Base-by-base conservation (phyloP, 2,888 invertebrate species). In the Desoria tigrina region DNA sequence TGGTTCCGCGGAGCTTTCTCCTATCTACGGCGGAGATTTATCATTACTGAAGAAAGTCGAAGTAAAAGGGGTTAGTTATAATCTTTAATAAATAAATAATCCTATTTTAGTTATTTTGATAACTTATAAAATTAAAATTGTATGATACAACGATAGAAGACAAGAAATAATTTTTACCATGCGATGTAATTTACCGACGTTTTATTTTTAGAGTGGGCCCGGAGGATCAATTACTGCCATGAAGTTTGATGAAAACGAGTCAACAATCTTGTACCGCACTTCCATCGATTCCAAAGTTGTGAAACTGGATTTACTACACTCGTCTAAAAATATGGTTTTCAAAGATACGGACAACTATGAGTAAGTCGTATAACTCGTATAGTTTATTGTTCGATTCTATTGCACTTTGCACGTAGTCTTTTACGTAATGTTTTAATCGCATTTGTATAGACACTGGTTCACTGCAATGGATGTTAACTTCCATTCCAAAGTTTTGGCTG, bases 381-480 rank as follows among this genome's bases (percentile, higher is more conserved):
- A n/a, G 51, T 18, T 24, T 26, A 23, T 51, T 14, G 24, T 21
- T 18, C 18, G 23, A 51, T 53, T 6, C 9, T 16, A 49, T 7
- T 23, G 11, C 24, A 23, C 26, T 58, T 14, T 23, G 23, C 14
- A 16, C 14, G 18, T 42, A 23, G 23, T 42, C 14, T 21, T 42
- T 58, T 16, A 7, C 14, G 27, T 58, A n/a, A n/a, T n/a, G 18
- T 27, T 55, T 27, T 27, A 55, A 55, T n/a, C 21, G 23, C 18
- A 14, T 39, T 26, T 57, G 4, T 60, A 27, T 51, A 71, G 69
- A 16, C 37, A 60, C 4, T 75, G 75, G 75, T 74, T 70, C 27
- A 74, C 74, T 18, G 61, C 68, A 26, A 65, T 75, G 73, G 75
- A 75, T 42, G 61, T 73, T 0, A 66, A 50, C 51, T 61, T 49